phyloP scores from a whole-genome alignment of 1,140 invertebrate genomes.

The Latrodectus geometricus region DNA sequence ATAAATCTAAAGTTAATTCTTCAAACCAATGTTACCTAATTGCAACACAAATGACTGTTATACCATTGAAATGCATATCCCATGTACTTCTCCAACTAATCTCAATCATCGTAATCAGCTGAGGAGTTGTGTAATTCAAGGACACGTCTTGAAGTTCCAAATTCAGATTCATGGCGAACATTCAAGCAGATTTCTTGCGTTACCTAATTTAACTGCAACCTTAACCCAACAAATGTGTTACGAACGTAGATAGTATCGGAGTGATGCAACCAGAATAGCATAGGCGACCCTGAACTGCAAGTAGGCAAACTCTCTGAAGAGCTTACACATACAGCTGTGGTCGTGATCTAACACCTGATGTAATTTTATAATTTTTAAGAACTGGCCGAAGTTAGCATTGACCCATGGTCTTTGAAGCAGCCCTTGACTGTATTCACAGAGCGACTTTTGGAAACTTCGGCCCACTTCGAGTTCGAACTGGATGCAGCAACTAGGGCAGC shows the following conservation, averaged over 20 bases:
- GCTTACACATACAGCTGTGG: neutral
- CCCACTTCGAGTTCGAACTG: neutral
- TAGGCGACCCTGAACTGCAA: conserved; percentile 17
- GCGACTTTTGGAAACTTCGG: neutral
- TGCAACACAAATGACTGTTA: no score
- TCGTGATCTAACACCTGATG: conserved; percentile 45
- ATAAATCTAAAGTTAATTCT: neutral
- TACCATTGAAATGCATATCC: no score
- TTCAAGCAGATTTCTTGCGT: conserved; percentile 12
- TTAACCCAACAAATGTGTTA: neutral
- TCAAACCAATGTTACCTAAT: no score
- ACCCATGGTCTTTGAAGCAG: conserved; percentile 4
- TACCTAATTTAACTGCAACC: conserved; percentile 25
- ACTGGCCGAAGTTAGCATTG: conserved; percentile 31
- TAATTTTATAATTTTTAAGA: conserved; percentile 4
- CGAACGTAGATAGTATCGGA: neutral
- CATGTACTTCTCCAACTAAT: no score
- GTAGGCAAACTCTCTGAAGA: neutral
- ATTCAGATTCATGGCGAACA: neutral
- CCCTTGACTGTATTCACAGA: conserved; percentile 23
- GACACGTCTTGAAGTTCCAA: neutral
- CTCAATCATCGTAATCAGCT: conserved; percentile 11
- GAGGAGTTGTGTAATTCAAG: conserved; percentile 23
- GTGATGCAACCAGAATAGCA: conserved; percentile 17
- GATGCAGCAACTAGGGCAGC: conserved; percentile 8